phyloP scores from a whole-genome alignment of 2,888 invertebrate species.

The Dasysyrphus albostriatus region DNA sequence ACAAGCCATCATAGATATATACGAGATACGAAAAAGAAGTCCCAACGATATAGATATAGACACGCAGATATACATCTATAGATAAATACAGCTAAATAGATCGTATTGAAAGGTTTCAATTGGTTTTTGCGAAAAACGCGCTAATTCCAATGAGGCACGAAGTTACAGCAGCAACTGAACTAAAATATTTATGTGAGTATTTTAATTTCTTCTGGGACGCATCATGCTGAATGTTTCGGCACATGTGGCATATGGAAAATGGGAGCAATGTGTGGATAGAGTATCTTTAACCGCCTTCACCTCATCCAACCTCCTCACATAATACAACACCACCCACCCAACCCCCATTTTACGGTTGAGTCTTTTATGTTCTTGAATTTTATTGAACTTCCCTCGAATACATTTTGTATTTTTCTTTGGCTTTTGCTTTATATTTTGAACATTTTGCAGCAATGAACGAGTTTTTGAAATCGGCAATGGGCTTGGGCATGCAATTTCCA shows the following conservation, averaged over 20 bases:
- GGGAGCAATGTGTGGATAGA: conserved; percentile 21
- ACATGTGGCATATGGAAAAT: conserved; percentile 48
- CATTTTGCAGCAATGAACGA: neutral
- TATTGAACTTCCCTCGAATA: conserved; percentile 52
- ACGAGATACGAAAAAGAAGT: conserved; percentile 31
- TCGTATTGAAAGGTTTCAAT: conserved; percentile 71
- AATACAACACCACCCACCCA: neutral
- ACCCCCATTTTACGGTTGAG: conserved; percentile 7
- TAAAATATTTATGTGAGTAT: conserved; percentile 59
- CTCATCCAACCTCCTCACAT: neutral
- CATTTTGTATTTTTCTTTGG: conserved; percentile 35
- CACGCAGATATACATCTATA: neutral
- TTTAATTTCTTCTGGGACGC: conserved; percentile 58
- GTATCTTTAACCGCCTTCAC: conserved; percentile 1
- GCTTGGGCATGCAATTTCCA: conserved; percentile 26
- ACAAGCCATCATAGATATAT: conserved; percentile 27
- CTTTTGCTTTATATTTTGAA: conserved; percentile 4
- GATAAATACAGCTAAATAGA: conserved; percentile 19
- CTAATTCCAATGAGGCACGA: conserved; percentile 68
- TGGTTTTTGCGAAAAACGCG: conserved; percentile 48
- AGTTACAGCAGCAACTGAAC: conserved; percentile 54
- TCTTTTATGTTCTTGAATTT: conserved; percentile 49
- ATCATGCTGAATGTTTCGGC: conserved; percentile 38
- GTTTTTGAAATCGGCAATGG: conserved; percentile 14
- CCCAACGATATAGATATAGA: conserved; percentile 4